Evolutionary conservation across 2,113 vertebrate species (phyloP).

Genomic region (Heterotis niloticus): DNA sequence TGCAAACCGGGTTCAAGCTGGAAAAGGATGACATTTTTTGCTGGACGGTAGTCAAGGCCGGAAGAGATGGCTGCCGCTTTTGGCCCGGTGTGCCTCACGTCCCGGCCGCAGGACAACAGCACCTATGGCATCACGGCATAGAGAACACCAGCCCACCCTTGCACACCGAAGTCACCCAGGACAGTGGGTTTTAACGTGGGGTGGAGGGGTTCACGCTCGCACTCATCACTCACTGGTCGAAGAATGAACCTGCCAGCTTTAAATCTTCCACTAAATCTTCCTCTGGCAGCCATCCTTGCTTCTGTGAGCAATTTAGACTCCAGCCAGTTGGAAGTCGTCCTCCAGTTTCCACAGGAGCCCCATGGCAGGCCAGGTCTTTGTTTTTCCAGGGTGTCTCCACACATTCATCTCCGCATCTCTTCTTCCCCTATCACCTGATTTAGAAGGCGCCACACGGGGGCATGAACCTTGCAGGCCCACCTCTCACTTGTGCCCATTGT

Average conservation of each 20-base stretch:
- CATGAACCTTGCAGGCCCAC: constrained; percentile 30
- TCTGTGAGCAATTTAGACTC: constrained; percentile 49
- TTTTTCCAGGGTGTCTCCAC: constrained; percentile 25
- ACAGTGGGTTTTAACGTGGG: neutral
- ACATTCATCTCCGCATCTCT: constrained; percentile 40
- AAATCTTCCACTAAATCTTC: constrained; percentile 49
- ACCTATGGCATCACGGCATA: constrained; percentile 27
- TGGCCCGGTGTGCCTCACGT: no score
- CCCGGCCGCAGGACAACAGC: no score
- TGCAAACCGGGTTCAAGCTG: no score
- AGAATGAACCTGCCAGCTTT: constrained; percentile 50
- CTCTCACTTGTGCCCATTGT: constrained; percentile 1
- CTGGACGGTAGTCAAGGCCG: no score
- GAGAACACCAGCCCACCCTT: neutral
- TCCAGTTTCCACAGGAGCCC: constrained; percentile 54
- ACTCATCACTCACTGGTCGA: no score
- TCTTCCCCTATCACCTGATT: constrained; percentile 37
- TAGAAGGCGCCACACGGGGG: constrained; percentile 13
- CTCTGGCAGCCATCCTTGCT: constrained; percentile 36
- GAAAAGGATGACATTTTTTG: no score
- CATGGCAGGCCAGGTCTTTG: constrained; percentile 41
- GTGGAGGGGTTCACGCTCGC: constrained; percentile 29
- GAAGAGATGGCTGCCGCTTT: no score
- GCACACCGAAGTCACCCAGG: no score
- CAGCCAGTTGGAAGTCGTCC: constrained; percentile 55